Evolutionary conservation across 2,888 invertebrate species (phyloP).

Genomic region (Branchellion lobata): DNA sequence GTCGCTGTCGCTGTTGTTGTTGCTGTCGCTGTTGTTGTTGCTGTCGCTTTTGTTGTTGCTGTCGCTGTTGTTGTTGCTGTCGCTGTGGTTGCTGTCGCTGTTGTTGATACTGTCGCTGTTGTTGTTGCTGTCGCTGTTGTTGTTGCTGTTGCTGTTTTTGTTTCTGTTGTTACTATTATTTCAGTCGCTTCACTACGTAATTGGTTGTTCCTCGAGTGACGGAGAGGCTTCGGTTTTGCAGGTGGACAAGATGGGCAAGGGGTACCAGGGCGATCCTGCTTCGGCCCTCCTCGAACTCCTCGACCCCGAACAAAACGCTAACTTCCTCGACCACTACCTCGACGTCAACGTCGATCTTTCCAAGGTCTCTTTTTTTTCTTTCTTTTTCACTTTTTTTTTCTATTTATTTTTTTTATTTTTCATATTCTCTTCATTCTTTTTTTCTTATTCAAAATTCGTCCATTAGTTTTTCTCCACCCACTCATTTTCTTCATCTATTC

Average conservation of each 20-base stretch:
- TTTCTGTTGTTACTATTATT: too few species aligned
- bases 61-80: neutral
- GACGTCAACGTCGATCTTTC: constrained; percentile 96
- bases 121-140: neutral
- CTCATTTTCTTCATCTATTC: neutral
- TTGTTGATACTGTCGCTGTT: too few species aligned
- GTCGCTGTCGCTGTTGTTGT: too few species aligned
- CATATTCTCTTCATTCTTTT: neutral
- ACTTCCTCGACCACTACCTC: constrained; percentile 96
- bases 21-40: neutral
- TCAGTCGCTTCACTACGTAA: too few species aligned
- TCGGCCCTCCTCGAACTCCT: constrained; percentile 92
- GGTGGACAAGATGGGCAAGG: constrained; percentile 71
- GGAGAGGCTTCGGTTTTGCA: too few species aligned
- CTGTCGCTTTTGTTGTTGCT: too few species aligned
- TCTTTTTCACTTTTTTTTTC: too few species aligned
- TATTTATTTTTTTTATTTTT: neutral
- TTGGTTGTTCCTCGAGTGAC: too few species aligned
- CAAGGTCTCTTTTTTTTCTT: constrained; percentile 64
- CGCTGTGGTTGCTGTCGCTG: neutral
- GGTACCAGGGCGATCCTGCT: constrained; percentile 92
- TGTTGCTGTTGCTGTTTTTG: too few species aligned
- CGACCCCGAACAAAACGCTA: constrained; percentile 97
- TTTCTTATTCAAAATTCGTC: neutral
- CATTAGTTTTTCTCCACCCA: neutral